Percentiles rank a stretch among this genome's conserved stretches.
Evolutionary conservation across 2,113 vertebrate species (phyloP).

Genomic region (Callithrix jacchus): DNA sequence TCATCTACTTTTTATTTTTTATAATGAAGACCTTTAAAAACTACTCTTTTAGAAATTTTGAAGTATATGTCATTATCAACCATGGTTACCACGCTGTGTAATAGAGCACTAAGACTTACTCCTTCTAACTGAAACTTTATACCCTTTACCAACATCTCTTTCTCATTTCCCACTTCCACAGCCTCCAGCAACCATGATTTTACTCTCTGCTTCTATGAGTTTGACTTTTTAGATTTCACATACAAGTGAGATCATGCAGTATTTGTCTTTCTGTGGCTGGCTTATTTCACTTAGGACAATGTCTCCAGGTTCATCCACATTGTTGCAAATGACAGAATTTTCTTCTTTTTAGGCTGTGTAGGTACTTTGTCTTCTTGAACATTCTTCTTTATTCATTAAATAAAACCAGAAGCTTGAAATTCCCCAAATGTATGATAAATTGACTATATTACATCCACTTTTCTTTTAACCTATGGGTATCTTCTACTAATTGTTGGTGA

Average conservation of each 20-base stretch:
- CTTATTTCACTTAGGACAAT: neutral
- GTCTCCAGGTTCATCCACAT: no score
- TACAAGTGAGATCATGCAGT: neutral
- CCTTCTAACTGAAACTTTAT: neutral
- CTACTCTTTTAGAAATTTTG: neutral
- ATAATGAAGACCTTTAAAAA: neutral
- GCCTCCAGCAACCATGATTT: neutral
- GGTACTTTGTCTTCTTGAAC: neutral
- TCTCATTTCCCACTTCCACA: neutral
- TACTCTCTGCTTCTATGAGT: neutral
- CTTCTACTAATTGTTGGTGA: conserved; percentile 62
- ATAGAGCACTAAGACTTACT: neutral
- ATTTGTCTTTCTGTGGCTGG: neutral
- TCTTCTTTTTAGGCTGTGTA: neutral
- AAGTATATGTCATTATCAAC: neutral
- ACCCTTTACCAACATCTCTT: neutral
- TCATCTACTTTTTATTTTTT: neutral
- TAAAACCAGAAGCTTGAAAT: neutral
- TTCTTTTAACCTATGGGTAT: neutral
- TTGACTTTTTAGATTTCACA: neutral
- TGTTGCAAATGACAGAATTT: neutral
- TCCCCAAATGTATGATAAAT: no score
- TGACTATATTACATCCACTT: no score
- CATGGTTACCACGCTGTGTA: neutral
- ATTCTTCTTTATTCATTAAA: neutral